phyloP scores from a whole-genome alignment of 2,113 vertebrate genomes.

The Ciconia maguari region DNA sequence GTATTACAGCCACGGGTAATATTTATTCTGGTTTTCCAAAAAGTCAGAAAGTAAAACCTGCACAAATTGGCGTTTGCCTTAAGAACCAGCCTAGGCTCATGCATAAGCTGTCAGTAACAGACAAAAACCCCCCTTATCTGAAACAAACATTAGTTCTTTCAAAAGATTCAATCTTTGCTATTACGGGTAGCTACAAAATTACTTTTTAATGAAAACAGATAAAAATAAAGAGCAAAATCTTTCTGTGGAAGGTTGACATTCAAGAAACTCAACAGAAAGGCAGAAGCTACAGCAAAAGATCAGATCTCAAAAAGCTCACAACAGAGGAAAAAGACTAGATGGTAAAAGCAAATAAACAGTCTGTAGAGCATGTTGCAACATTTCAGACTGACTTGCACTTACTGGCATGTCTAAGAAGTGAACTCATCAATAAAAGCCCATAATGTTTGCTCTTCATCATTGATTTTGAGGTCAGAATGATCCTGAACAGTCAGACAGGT shows the following conservation, averaged over 20 bases:
- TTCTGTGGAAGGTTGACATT: background rate
- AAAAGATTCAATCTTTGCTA: background rate
- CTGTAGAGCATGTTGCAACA: background rate
- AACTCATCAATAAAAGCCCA: background rate
- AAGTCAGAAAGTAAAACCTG: background rate
- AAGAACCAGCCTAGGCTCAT: background rate
- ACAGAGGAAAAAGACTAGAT: background rate
- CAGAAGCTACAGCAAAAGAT: background rate
- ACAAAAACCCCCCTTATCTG: accelerated
- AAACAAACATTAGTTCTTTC: background rate
- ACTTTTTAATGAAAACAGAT: background rate
- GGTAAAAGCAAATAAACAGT: background rate
- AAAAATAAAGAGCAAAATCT: background rate
- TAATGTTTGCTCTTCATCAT: background rate
- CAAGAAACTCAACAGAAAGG: background rate
- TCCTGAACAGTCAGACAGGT: background rate
- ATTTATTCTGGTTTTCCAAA: background rate
- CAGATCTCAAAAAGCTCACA: background rate
- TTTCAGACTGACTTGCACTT: background rate
- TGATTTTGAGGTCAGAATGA: background rate
- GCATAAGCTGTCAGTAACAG: background rate
- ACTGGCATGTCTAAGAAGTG: background rate
- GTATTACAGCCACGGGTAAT: background rate
- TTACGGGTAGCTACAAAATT: background rate
- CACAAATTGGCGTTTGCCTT: background rate